Conservation (phyloP, 2,888 invertebrate genomes). For the Charanyca ferruginea region DNA sequence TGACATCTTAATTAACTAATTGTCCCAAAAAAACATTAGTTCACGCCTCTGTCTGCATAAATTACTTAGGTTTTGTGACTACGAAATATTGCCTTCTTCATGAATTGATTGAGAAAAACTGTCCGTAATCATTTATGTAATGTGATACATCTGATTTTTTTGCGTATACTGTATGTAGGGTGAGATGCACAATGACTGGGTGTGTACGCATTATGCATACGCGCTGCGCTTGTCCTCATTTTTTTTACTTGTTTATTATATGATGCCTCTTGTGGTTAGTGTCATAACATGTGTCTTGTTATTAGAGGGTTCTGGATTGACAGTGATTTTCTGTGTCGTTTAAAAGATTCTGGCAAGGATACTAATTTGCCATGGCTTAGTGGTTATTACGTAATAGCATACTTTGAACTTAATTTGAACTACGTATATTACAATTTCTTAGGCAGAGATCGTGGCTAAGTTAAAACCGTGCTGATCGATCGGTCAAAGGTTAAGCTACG, state of each 20-base stretch:
- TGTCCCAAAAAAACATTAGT: constrained; percentile 11
- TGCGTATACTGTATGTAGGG: constrained; percentile 30
- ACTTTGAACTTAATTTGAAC: no score
- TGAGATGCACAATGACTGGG: constrained; percentile 25
- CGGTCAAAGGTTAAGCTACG: no score
- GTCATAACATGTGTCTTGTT: neutral
- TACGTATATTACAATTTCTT: no score
- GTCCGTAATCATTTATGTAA: constrained; percentile 50
- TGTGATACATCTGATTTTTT: constrained; percentile 48
- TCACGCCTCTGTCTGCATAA: constrained; percentile 31
- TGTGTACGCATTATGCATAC: neutral
- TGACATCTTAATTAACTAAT: constrained; percentile 12
- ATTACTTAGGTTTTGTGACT: constrained; percentile 20
- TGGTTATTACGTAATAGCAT: no score
- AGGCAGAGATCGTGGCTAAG: no score
- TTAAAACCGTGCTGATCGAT: no score
- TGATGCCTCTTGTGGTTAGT: neutral
- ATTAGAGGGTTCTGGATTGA: no score
- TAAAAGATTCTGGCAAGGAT: no score
- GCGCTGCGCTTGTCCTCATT: neutral
- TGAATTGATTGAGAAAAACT: constrained; percentile 47
- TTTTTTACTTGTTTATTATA: neutral
- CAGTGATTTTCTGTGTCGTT: no score
- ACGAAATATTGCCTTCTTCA: constrained; percentile 25
- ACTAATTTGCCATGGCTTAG: no score